These are phyloP conservation scores for Drosophila nasuta DNA, from an alignment of 1,140 invertebrate species.

Conservation along the genomic window DNA sequence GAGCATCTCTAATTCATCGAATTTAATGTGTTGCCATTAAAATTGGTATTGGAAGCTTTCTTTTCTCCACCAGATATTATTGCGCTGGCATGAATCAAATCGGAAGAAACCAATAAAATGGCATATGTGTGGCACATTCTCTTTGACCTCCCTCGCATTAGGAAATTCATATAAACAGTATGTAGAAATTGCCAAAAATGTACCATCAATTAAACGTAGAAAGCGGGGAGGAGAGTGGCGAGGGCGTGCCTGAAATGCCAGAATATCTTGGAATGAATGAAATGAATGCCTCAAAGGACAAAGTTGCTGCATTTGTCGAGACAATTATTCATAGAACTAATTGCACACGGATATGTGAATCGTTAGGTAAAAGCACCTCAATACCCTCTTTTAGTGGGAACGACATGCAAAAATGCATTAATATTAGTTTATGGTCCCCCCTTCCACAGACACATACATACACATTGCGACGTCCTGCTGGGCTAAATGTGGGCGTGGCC, in stretches of 20 bases:
- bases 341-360: slow-evolving; percentile 64
- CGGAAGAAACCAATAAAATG: slow-evolving; percentile 60
- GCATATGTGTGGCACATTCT: slow-evolving; percentile 55
- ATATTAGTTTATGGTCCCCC: slow-evolving; percentile 52
- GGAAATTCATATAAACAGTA: slow-evolving; percentile 16
- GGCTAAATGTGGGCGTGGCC: slow-evolving; percentile 42
- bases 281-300: slow-evolving; percentile 13
- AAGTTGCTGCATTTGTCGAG: slow-evolving; percentile 38
- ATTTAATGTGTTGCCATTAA: slow-evolving; percentile 10
- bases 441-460: background rate
- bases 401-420: slow-evolving; percentile 77
- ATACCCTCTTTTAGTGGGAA: too few species aligned
- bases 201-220: slow-evolving; percentile 27
- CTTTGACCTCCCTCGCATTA: background rate
- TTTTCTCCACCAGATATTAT: slow-evolving; percentile 1
- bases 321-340: slow-evolving; percentile 75
- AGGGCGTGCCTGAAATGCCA: slow-evolving; percentile 18
- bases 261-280: slow-evolving; percentile 27
- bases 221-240: background rate
- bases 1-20: background rate
- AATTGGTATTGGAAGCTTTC: slow-evolving; percentile 11
- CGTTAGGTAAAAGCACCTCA: slow-evolving; percentile 33
- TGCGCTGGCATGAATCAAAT: slow-evolving; percentile 57
- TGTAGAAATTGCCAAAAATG: slow-evolving; percentile 29
- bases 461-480: background rate